Base-by-base conservation (phyloP, 2,888 invertebrate genomes). In the Myopa tessellatipennis region DNA sequence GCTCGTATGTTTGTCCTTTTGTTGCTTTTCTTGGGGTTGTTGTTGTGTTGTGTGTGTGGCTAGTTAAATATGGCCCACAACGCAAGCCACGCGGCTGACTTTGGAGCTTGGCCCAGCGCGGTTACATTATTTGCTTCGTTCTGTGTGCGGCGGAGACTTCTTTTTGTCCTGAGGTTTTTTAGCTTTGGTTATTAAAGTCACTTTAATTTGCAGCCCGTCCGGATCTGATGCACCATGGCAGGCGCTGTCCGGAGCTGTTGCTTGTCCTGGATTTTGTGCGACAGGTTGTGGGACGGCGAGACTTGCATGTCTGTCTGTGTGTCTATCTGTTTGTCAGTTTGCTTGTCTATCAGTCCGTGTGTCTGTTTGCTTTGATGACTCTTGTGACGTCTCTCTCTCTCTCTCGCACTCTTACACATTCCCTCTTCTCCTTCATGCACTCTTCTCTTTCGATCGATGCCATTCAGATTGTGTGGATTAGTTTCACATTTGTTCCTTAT, bases 131-230 rank as follows among this genome's bases (percentile, higher is more conserved):
- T 79, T 67, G 76, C 50, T 45, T 45, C 10, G 45, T 45, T 45
- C 45, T 45, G 45, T 6, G 10, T 45, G 45, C 45, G 26, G 26
- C 26, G 26, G 26, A 26, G 26, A 26, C 26, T 26, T 26, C 26
- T 26, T 26, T 36, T 18, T 14, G 26, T 18, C 36, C 58, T 78
- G 34, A 26, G 40, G 14, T 26, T 40, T 36, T 61, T 40, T 40
- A n/a, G 45, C 52, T 7, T 55, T 69, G 77, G 78, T 87, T 85
- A 85, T 85, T 86, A 85, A 86, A 87, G 87, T 85, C 87, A 84
- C 84, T 87, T 87, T 85, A 85, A 86, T 87, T 87, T 86, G 85
- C 85, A 84, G 85, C 84, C 84, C 84, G 85, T 86, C 85, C 86
- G 81, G 84, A 85, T 79, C 84, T 83, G 85, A 86, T 87, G 87